Conservation (phyloP, 1,140 invertebrate species). For the Drosophila rhopaloa region DNA sequence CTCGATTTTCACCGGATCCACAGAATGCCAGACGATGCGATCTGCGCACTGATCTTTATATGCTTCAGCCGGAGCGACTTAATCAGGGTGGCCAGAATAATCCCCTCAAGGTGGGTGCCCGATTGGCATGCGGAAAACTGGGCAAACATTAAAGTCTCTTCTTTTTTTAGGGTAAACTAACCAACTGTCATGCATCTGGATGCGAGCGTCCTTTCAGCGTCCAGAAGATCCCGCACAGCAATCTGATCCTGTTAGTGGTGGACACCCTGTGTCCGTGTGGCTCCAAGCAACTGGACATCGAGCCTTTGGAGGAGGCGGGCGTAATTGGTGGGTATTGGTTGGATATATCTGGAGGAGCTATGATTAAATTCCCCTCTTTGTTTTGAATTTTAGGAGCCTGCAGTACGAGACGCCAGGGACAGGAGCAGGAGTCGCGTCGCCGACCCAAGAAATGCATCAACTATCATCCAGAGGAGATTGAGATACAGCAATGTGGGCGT, state of each 20-base stretch:
- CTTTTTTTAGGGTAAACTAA: slow-evolving; percentile 91
- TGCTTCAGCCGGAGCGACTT: slow-evolving; percentile 91
- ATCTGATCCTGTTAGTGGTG: slow-evolving; percentile 94
- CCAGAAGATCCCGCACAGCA: slow-evolving; percentile 96
- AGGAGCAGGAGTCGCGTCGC: slow-evolving; percentile 87
- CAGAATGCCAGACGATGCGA: slow-evolving; percentile 91
- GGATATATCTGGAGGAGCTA: neutral
- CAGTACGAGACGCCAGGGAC: slow-evolving; percentile 85
- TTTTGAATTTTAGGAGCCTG: slow-evolving; percentile 75
- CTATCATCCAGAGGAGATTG: slow-evolving; percentile 94
- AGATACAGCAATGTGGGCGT: slow-evolving; percentile 90
- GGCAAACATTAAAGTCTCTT: slow-evolving; percentile 27
- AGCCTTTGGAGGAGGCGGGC: slow-evolving; percentile 89
- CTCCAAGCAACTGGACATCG: slow-evolving; percentile 92
- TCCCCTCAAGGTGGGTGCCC: slow-evolving; percentile 86
- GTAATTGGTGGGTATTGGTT: slow-evolving; percentile 61
- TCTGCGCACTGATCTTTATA: slow-evolving; percentile 94
- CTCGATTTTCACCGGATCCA: slow-evolving; percentile 85
- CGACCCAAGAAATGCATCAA: slow-evolving; percentile 93
- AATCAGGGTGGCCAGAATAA: slow-evolving; percentile 91
- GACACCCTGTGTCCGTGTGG: slow-evolving; percentile 95
- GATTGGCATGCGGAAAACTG: neutral
- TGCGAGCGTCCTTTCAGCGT: slow-evolving; percentile 97
- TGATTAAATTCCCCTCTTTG: neutral
- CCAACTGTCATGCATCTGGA: slow-evolving; percentile 94